These are phyloP conservation scores for Branchinecta sandiegonensis DNA, from an alignment of 2,888 invertebrate species.

Conservation along the genomic window DNA sequence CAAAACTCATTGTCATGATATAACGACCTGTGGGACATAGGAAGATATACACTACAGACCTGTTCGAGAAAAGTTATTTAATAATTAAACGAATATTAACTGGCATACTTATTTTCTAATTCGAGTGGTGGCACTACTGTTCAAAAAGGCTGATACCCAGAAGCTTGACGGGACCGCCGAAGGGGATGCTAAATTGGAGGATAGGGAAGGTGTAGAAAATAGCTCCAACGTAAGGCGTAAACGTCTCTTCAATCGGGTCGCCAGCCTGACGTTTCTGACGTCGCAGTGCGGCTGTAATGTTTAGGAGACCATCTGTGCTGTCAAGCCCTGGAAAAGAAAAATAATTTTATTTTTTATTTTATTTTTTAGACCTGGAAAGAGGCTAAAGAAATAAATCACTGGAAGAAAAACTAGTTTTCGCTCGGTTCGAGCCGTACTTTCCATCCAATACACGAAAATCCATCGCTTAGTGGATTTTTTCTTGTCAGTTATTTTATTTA, in stretches of 20 bases:
- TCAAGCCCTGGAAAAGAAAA: neutral
- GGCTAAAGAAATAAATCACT: neutral
- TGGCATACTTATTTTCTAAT: too few species aligned
- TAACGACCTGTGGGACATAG: too few species aligned
- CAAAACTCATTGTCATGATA: too few species aligned
- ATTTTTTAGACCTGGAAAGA: neutral
- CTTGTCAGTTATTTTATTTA: too few species aligned
- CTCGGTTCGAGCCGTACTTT: neutral
- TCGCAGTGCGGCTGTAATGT: neutral
- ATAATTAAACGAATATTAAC: too few species aligned
- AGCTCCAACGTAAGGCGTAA: slow-evolving; percentile 21
- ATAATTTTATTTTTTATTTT: neutral
- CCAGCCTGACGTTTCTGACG: neutral
- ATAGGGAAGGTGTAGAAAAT: slow-evolving; percentile 23
- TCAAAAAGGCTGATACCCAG: slow-evolving; percentile 18
- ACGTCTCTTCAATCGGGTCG: slow-evolving; percentile 14
- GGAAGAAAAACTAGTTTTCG: neutral
- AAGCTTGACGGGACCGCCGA: slow-evolving; percentile 22
- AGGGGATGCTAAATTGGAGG: slow-evolving; percentile 22
- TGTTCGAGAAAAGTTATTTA: too few species aligned
- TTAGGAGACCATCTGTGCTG: neutral
- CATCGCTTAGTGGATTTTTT: too few species aligned
- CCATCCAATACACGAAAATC: too few species aligned
- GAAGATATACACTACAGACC: too few species aligned
- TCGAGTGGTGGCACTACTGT: neutral